Evolutionary conservation across 2,113 vertebrate species (phyloP).

Genomic region (Tachuris rubrigastra): DNA sequence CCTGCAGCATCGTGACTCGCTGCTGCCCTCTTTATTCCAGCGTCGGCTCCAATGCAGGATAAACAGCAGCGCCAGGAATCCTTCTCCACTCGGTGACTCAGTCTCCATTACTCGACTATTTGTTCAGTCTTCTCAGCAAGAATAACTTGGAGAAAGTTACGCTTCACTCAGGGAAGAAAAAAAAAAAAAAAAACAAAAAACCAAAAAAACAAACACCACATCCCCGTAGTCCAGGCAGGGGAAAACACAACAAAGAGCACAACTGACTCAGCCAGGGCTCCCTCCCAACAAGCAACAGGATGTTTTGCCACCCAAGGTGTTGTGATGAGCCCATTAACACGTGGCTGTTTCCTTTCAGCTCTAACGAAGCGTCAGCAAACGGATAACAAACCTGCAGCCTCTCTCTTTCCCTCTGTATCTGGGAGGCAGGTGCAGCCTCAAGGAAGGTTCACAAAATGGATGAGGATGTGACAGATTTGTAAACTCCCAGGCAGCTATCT

Average conservation of each 20-base stretch:
- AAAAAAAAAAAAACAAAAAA: too few species aligned
- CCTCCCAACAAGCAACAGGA: neutral
- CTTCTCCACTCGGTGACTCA: neutral
- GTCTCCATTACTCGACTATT: neutral
- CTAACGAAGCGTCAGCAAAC: neutral
- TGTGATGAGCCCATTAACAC: neutral
- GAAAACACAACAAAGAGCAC: neutral
- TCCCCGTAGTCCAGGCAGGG: neutral
- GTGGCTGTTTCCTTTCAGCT: neutral
- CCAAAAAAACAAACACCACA: too few species aligned
- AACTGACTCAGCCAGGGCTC: neutral
- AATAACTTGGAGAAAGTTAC: neutral
- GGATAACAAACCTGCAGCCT: neutral
- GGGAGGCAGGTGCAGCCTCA: slow-evolving; percentile 7
- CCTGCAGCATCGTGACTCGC: neutral
- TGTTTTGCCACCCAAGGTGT: neutral
- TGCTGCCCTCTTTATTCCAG: slow-evolving; percentile 28
- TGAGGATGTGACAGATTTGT: neutral
- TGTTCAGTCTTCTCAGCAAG: neutral
- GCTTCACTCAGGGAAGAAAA: neutral
- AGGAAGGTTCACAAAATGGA: neutral
- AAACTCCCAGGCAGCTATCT: neutral
- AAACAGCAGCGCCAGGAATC: neutral
- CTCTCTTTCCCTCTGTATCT: neutral
- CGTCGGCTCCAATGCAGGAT: neutral